Conservation (phyloP, 2,797 vertebrate genomes). For the Centropyge bicolor region DNA sequence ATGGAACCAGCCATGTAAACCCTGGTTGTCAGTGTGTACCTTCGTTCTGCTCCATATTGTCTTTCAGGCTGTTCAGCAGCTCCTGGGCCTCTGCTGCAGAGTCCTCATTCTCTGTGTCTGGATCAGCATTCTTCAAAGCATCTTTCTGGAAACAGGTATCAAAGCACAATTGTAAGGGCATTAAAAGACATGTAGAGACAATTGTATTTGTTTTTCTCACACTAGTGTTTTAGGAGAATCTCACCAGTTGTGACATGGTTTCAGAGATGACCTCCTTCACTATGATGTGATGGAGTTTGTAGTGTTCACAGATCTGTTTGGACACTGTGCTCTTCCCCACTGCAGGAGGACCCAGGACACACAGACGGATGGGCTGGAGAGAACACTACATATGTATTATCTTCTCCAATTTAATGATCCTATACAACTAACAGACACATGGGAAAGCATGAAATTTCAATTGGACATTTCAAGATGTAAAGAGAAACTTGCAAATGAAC, state of each 20-base stretch:
- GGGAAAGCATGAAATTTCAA: background rate
- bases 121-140: conserved; percentile 20
- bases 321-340: conserved; percentile 91
- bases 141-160: conserved; percentile 46
- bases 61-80: conserved; percentile 85
- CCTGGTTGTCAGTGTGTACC: conserved; percentile 74
- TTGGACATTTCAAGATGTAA: background rate
- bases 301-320: conserved; percentile 86
- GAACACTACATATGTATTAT: conserved; percentile 8
- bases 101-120: conserved; percentile 73
- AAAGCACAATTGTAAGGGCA: background rate
- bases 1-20: background rate
- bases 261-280: conserved; percentile 87
- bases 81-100: conserved; percentile 78
- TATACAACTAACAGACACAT: background rate
- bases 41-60: conserved; percentile 87
- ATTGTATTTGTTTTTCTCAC: background rate
- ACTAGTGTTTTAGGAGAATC: conserved; percentile 29
- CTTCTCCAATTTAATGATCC: background rate
- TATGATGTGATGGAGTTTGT: conserved; percentile 90
- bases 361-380: conserved; percentile 89
- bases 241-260: conserved; percentile 88
- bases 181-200: background rate
- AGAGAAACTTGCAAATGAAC: too few species aligned
- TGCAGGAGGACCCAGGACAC: conserved; percentile 91